Evolutionary conservation across 1,140 invertebrate species (phyloP).

Genomic region (Atta cephalotes): DNA sequence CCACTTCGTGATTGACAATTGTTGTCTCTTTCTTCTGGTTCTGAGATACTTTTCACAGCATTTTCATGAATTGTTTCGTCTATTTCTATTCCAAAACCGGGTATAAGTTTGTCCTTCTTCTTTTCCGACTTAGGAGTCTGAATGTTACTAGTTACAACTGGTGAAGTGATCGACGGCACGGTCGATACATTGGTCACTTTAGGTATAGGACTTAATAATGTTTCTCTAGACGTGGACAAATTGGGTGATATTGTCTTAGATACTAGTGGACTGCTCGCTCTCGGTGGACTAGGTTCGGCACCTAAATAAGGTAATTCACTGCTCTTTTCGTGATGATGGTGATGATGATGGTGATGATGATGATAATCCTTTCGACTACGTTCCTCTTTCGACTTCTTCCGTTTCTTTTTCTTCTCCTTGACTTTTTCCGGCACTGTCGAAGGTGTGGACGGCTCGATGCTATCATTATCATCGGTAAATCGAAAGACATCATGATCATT

Average conservation of each 20-base stretch:
- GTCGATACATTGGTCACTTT: constrained; percentile 83
- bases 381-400: constrained; percentile 93
- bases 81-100: constrained; percentile 90
- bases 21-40: constrained; percentile 86
- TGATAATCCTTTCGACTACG: constrained; percentile 90
- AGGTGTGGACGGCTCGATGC: constrained; percentile 83
- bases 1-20: constrained; percentile 78
- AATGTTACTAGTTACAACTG: constrained; percentile 79
- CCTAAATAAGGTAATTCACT: constrained; percentile 82
- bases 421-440: constrained; percentile 85
- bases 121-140: constrained; percentile 81
- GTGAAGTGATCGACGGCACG: constrained; percentile 79
- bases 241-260: constrained; percentile 81
- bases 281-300: constrained; percentile 82
- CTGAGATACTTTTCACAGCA: constrained; percentile 92
- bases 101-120: constrained; percentile 90
- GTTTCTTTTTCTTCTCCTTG: constrained; percentile 93
- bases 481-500: constrained; percentile 87
- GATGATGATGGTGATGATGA: constrained; percentile 88
- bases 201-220: constrained; percentile 87
- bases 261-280: constrained; percentile 83
- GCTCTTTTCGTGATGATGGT: constrained; percentile 84
- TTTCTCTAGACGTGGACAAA: constrained; percentile 84
- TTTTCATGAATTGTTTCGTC: constrained; percentile 92
- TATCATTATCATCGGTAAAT: constrained; percentile 89